Conservation (phyloP, 2,113 vertebrate genomes). For the Thamnophis sirtalis region DNA sequence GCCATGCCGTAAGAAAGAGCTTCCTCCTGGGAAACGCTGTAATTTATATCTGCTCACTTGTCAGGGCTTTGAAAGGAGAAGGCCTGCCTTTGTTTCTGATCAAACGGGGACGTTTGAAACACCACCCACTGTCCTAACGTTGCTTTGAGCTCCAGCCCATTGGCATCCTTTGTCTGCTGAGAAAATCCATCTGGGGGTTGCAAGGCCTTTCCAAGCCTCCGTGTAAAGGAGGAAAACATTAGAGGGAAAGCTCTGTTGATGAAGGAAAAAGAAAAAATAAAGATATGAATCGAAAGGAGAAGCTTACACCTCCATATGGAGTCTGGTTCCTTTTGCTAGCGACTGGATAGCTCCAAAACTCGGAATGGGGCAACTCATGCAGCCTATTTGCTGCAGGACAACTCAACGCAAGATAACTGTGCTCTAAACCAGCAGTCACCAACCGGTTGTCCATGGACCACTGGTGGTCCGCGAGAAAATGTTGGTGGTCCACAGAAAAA, state of each 20-base stretch:
- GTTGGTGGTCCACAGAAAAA: no score
- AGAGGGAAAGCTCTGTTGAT: background rate
- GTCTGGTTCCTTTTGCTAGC: background rate
- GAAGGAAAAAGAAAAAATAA: background rate
- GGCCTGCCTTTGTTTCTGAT: slow-evolving; percentile 69
- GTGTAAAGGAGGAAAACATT: background rate
- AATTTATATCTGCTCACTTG: slow-evolving; percentile 71
- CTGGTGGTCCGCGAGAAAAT: no score
- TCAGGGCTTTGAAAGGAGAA: slow-evolving; percentile 70
- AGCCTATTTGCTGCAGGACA: no score
- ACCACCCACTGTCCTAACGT: slow-evolving; percentile 66
- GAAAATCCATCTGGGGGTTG: slow-evolving; percentile 51
- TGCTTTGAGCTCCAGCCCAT: slow-evolving; percentile 67
- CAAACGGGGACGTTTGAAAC: slow-evolving; percentile 68
- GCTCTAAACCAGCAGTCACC: no score
- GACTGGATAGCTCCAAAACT: background rate
- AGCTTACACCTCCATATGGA: background rate
- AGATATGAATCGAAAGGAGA: slow-evolving; percentile 8
- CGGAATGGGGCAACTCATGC: no score
- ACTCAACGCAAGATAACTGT: no score
- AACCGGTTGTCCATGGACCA: no score
- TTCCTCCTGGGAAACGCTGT: slow-evolving; percentile 64
- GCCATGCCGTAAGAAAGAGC: slow-evolving; percentile 40
- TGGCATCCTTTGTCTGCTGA: slow-evolving; percentile 64
- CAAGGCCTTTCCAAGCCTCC: slow-evolving; percentile 50